These are phyloP conservation scores for Prenolepis imparis DNA, from an alignment of 2,888 invertebrate species.

Conservation along the genomic window DNA sequence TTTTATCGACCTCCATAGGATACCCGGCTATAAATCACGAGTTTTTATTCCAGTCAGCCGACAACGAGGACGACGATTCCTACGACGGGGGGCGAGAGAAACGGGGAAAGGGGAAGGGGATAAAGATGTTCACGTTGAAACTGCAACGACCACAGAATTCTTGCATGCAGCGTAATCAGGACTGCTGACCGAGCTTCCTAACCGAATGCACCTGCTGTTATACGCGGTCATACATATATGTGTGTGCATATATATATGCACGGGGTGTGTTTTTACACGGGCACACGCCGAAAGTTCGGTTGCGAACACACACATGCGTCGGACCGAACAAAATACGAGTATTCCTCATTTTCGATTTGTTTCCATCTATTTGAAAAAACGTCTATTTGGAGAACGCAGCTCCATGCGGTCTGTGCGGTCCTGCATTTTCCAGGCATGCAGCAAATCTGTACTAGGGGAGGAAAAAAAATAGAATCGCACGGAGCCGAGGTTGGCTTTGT, in stretches of 20 bases:
- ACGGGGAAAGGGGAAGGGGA: conserved; percentile 32
- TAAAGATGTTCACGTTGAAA: conserved; percentile 76
- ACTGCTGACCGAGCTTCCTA: conserved; percentile 78
- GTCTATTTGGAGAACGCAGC: conserved; percentile 31
- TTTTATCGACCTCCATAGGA: conserved; percentile 73
- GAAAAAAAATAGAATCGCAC: background rate
- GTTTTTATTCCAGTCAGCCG: conserved; percentile 76
- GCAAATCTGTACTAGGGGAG: conserved; percentile 21
- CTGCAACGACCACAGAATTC: conserved; percentile 79
- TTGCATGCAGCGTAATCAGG: conserved; percentile 74
- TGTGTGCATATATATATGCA: background rate
- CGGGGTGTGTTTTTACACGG: background rate
- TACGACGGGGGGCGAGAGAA: conserved; percentile 47
- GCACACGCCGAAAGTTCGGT: conserved; percentile 11
- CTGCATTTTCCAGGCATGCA: conserved; percentile 30
- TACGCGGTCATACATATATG: conserved; percentile 20
- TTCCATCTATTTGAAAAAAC: conserved; percentile 66
- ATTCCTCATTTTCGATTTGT: conserved; percentile 69
- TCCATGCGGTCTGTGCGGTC: conserved; percentile 27
- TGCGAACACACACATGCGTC: conserved; percentile 10
- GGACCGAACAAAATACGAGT: conserved; percentile 54
- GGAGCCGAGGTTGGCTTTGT: background rate
- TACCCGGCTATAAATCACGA: conserved; percentile 75
- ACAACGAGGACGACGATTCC: conserved; percentile 61
- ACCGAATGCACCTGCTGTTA: conserved; percentile 69